Evolutionary conservation across 2,888 invertebrate genomes (phyloP).

Genomic region (Pasiphila rectangulata): DNA sequence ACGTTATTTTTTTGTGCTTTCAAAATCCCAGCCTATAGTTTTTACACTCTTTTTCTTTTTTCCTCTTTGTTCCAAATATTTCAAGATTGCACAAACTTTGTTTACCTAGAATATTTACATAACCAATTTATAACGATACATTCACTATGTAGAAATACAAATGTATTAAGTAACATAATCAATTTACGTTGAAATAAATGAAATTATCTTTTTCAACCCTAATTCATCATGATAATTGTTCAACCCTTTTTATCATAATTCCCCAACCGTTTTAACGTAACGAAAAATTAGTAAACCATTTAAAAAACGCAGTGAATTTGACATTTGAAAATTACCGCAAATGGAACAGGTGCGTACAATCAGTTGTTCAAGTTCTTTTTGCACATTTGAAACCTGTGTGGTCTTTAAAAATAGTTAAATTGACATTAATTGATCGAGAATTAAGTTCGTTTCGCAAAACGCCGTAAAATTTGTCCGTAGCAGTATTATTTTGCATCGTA

Average conservation of each 20-base stretch:
- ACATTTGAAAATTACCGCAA: constrained; percentile 42
- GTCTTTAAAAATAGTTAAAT: constrained; percentile 35
- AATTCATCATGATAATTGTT: constrained; percentile 4
- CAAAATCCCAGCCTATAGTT: too few relatives aligned
- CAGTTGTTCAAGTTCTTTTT: constrained; percentile 37
- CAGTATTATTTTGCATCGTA: not conserved
- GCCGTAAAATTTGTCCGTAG: constrained; percentile 4
- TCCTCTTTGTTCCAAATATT: too few relatives aligned
- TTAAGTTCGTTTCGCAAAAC: constrained; percentile 8
- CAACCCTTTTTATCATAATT: not conserved
- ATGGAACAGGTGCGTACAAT: constrained; percentile 46
- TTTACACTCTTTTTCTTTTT: too few relatives aligned
- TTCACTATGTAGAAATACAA: too few relatives aligned
- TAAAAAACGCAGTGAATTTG: constrained; percentile 34
- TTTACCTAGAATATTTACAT: too few relatives aligned
- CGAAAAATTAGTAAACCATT: constrained; percentile 37
- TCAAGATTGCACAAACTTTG: too few relatives aligned
- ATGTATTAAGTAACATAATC: too few relatives aligned
- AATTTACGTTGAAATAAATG: not conserved
- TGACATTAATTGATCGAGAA: constrained; percentile 14
- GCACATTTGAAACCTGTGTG: constrained; percentile 38
- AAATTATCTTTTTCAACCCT: not conserved
- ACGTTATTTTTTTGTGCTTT: too few relatives aligned
- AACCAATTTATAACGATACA: too few relatives aligned
- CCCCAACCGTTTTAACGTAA: not conserved